Conservation (phyloP, 2,888 invertebrate genomes). For the Pristionchus japonicus region DNA sequence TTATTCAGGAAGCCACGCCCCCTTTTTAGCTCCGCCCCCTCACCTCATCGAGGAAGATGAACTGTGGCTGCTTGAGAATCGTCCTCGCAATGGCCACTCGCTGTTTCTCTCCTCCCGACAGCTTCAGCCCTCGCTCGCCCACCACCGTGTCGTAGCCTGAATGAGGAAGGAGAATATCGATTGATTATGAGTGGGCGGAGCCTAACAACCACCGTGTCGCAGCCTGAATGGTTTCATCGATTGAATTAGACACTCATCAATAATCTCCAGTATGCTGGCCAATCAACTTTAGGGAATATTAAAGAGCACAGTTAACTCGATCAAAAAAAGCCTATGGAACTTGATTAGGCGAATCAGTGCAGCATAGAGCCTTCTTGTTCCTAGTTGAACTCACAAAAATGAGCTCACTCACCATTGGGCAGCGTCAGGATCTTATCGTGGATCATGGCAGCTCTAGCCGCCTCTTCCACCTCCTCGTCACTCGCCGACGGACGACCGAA, state of each 20-base stretch:
- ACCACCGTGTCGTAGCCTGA: constrained; percentile 79
- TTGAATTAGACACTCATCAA: neutral
- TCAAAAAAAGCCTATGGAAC: too few relatives aligned
- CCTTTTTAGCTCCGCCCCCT: neutral
- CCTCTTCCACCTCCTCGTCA: constrained; percentile 87
- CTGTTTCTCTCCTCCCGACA: constrained; percentile 98
- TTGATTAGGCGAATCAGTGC: too few relatives aligned
- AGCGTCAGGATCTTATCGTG: constrained; percentile 92
- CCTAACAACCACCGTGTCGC: neutral
- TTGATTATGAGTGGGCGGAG: neutral
- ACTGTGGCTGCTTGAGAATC: constrained; percentile 89
- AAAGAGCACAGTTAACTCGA: too few relatives aligned
- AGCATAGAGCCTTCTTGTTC: too few relatives aligned
- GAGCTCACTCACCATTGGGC: constrained; percentile 82
- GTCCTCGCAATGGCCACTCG: constrained; percentile 96
- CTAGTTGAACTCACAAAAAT: too few relatives aligned
- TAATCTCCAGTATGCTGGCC: too few relatives aligned
- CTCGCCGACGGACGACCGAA: constrained; percentile 88
- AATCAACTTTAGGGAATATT: too few relatives aligned
- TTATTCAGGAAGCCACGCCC: too few relatives aligned
- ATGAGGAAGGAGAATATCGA: constrained; percentile 41
- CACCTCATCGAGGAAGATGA: constrained; percentile 92
- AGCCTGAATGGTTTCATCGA: neutral
- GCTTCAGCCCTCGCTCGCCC: constrained; percentile 92
- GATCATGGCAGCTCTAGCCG: constrained; percentile 93